These are phyloP conservation scores for Anoncus sp. DNA, from an alignment of 2,888 invertebrate species.

Conservation along the genomic window DNA sequence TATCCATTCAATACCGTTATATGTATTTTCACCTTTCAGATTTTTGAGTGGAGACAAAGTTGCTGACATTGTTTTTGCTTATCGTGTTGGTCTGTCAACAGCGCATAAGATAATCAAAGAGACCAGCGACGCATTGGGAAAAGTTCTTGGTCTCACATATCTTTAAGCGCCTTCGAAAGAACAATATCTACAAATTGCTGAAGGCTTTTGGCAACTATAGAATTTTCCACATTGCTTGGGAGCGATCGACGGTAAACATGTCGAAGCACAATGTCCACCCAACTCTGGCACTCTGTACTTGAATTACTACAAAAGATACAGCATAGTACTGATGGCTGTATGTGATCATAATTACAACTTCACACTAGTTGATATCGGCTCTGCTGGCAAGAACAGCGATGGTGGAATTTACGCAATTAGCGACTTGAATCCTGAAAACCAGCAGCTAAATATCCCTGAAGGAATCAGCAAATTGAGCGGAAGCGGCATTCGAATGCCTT, in stretches of 20 bases:
- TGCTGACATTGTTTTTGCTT: slow-evolving; percentile 30
- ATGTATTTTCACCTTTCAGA: slow-evolving; percentile 10
- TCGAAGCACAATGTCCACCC: neutral
- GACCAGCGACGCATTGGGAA: slow-evolving; percentile 21
- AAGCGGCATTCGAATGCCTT: too few species aligned
- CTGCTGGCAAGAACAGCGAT: neutral
- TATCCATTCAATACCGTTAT: slow-evolving; percentile 1
- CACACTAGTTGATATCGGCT: neutral
- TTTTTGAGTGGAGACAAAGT: slow-evolving; percentile 27
- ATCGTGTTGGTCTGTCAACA: slow-evolving; percentile 39
- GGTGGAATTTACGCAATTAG: slow-evolving; percentile 1
- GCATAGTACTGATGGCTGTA: slow-evolving; percentile 29
- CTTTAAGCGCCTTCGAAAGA: slow-evolving; percentile 5
- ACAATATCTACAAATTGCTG: neutral
- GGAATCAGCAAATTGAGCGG: too few species aligned
- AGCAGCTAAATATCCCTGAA: too few species aligned
- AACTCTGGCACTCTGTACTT: neutral
- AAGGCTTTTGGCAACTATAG: neutral
- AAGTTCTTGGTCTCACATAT: slow-evolving; percentile 14
- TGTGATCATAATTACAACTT: slow-evolving; percentile 28
- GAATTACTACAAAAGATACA: neutral
- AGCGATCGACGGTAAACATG: slow-evolving; percentile 5
- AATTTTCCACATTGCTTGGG: slow-evolving; percentile 15
- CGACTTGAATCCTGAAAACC: too few species aligned
- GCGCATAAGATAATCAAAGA: slow-evolving; percentile 17